Conservation (phyloP, 2,113 vertebrate genomes). For the Lagopus leucura region DNA sequence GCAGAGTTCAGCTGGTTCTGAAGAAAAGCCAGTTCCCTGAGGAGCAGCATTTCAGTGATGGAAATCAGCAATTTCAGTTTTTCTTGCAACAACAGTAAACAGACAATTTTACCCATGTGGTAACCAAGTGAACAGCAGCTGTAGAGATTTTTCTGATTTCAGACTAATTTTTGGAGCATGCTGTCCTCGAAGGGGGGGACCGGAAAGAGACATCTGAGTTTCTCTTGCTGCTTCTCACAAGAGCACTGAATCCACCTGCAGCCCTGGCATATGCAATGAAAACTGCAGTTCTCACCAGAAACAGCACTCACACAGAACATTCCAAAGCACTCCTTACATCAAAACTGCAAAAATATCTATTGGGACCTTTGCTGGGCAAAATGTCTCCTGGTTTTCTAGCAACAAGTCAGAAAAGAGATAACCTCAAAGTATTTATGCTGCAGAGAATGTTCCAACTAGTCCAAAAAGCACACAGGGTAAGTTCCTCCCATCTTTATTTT, state of each 20-base stretch:
- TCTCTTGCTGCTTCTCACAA: background rate
- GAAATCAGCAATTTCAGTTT: background rate
- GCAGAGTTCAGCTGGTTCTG: background rate
- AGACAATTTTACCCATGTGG: background rate
- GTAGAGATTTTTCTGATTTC: background rate
- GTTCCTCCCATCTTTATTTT: background rate
- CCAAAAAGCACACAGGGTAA: background rate
- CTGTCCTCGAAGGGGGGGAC: background rate
- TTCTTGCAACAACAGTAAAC: background rate
- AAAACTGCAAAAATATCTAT: background rate
- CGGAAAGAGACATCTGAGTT: background rate
- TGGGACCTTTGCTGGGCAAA: background rate
- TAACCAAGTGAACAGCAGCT: background rate
- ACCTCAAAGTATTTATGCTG: background rate
- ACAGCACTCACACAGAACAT: background rate
- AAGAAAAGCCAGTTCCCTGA: background rate
- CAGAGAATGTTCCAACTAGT: background rate
- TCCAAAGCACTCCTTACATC: background rate
- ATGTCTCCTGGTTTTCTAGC: background rate
- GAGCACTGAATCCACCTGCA: background rate
- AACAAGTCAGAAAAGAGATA: background rate
- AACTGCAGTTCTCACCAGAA: background rate
- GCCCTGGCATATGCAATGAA: background rate
- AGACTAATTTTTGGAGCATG: background rate
- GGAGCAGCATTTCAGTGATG: background rate